Base-by-base conservation (phyloP, 2,888 invertebrate genomes). In the Eupelmus urozonus region DNA sequence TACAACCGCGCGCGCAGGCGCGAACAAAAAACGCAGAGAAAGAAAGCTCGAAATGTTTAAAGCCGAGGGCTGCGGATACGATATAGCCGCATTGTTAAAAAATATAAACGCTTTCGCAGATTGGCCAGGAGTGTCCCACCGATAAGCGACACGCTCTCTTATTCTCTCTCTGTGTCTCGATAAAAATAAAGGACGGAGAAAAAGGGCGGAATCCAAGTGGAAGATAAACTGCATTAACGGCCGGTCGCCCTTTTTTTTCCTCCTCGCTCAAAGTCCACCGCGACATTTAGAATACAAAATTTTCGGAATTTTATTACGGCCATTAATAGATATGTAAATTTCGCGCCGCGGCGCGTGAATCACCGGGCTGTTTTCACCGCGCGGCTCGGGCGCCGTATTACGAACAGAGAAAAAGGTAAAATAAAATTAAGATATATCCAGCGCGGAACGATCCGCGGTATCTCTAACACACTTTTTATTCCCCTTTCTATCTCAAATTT, bases 101-200 rank as follows among this genome's bases (percentile, higher is more conserved):
- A 81, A 45, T 45, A 16, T 82, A 82, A 82, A 82, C 80, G 81
- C 80, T 82, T 80, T 60, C 53, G 74, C 67, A 81, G 80, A 81
- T 81, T 80, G 82, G 80, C 71, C 66, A 78, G 59, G 79, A 75
- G 74, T 80, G 79, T 81, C 63, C 53, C 16, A 55, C 49, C 70
- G 80, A 79, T 82, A 71, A 45, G 13, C 9, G 45, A 65, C 23
- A 20, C 5, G 49, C 57, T 16, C 34, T 49, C 2, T 23, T 34
- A 2, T 13, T 63, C n/a, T 66, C 11, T n/a, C 5, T 23, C n/a
- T 34, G 18, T 5, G 3, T n/a, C n/a, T 7, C 9, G 51, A 55
- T 25, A 45, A 65, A 73, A 20, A 2, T n/a, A 25, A 51, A 34
- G 7, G 2, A 18, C 1, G 29, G 5, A 49, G 27, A 51, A 27